These are phyloP conservation scores for Syngnathus acus DNA, from an alignment of 2,797 vertebrate species.

Conservation along the genomic window DNA sequence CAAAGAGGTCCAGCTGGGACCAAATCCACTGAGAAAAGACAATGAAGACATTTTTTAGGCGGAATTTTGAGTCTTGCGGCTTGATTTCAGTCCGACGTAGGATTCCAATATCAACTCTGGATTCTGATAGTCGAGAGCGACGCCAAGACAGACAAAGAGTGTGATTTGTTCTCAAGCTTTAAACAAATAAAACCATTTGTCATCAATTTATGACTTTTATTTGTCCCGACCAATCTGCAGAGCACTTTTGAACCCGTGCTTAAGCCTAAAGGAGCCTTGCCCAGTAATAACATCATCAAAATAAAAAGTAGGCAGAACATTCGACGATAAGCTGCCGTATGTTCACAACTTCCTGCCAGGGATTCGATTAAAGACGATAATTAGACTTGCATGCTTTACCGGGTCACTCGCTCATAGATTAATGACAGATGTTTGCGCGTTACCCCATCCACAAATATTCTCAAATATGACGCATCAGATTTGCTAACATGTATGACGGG, in stretches of 20 bases:
- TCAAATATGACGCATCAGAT: too few relatives aligned
- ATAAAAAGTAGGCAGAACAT: background rate
- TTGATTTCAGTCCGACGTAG: constrained; percentile 72
- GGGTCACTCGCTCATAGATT: too few relatives aligned
- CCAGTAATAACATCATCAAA: background rate
- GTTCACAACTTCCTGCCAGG: too few relatives aligned
- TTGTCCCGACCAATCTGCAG: background rate
- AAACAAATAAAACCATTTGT: background rate
- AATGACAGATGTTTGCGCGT: too few relatives aligned
- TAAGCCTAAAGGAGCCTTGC: background rate
- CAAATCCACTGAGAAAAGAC: constrained; percentile 31
- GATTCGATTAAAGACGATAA: too few relatives aligned
- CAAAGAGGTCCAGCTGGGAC: constrained; percentile 40
- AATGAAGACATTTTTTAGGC: constrained; percentile 19
- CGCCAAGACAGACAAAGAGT: constrained; percentile 34
- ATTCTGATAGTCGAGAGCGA: constrained; percentile 19
- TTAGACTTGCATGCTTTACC: too few relatives aligned
- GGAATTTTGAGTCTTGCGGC: constrained; percentile 19
- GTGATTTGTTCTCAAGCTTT: too few relatives aligned
- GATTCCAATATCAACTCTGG: constrained; percentile 29
- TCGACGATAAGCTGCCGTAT: too few relatives aligned
- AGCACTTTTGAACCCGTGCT: background rate
- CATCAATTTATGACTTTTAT: background rate
- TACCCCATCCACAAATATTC: too few relatives aligned
- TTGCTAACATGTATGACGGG: too few relatives aligned